These are phyloP conservation scores for Pungitius pungitius DNA, from an alignment of 2,113 vertebrate genomes.

Conservation along the genomic window DNA sequence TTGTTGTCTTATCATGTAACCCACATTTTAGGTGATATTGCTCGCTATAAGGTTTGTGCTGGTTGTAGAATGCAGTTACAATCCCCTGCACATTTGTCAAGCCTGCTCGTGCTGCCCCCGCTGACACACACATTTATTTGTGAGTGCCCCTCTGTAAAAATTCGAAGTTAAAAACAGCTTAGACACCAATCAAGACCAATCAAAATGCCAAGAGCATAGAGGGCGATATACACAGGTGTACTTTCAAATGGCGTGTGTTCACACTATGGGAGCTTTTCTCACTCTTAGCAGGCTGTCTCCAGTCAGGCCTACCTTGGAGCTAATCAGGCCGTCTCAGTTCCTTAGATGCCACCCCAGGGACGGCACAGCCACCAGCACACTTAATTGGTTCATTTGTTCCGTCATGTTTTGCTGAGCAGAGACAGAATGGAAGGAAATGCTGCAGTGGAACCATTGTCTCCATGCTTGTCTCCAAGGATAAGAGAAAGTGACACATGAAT, in stretches of 20 bases:
- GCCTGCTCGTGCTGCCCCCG: conserved; percentile 11
- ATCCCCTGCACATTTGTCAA: conserved; percentile 34
- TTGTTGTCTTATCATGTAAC: conserved; percentile 21
- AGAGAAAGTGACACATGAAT: conserved; percentile 76
- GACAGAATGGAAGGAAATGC: conserved; percentile 75
- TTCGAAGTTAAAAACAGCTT: conserved; percentile 32
- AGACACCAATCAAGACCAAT: conserved; percentile 55
- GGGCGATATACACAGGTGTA: conserved; percentile 35
- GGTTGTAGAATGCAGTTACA: conserved; percentile 37
- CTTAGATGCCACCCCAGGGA: conserved; percentile 67
- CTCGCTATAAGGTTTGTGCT: conserved; percentile 1
- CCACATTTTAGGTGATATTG: conserved; percentile 26
- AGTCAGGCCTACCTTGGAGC: conserved; percentile 76
- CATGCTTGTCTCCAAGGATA: conserved; percentile 71
- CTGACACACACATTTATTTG: conserved; percentile 22
- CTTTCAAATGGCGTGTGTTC: conserved; percentile 28
- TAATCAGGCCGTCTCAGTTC: conserved; percentile 79
- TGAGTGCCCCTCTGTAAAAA: conserved; percentile 10
- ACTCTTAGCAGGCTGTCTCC: conserved; percentile 64
- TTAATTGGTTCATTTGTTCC: conserved; percentile 86
- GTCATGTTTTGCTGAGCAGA: conserved; percentile 82
- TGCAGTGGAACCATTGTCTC: conserved; percentile 74
- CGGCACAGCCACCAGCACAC: conserved; percentile 71
- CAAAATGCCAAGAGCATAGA: conserved; percentile 37
- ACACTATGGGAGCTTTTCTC: conserved; percentile 52